Evolutionary conservation across 2,113 vertebrate species (phyloP), one percentile per base, ranked within the genome.

Genomic region (Propithecus coquereli): DNA sequence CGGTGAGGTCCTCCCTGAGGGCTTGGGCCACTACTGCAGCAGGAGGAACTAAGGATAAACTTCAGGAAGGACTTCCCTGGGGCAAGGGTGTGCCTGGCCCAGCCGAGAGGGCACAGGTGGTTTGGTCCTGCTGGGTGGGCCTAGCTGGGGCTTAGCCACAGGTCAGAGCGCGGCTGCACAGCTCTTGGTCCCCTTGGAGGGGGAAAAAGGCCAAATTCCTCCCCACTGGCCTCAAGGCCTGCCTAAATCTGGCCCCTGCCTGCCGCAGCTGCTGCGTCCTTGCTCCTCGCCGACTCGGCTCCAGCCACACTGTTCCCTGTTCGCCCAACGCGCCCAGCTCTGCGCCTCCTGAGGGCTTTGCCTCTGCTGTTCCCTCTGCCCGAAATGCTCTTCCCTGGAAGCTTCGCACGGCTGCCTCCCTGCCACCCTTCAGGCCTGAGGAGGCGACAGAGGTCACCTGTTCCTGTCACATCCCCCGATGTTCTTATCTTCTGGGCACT

Each of bases 61-160:
- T 43, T 61, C 32, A 65, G 83, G 68, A 74, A 95, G 37, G 54
- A 63, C 91, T 93, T 90, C 65, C 30, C 71, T 13, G 3, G 77
- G 71, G 20, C 37, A 47, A 34, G 27, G 76, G 22, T 63, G 18
- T 17, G 43, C 57, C 37, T 71, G 45, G 70, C 57, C 37, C 52
- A 63, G 84, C 40, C n/a, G 11, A 84, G 71, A 95, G 32, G 43
- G 30, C 17, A 0, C 0, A 37, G 47, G 40, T 50, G 57, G 50
- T 82, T 59, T 87, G 12, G 6, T 81, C 40, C 73, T 59, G 57
- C 32, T 37, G 8, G 63, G 1, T 4, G 22, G 71, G 65, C 76
- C 77, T 84, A 65, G 45, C 73, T 71, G 5, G 84, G n/a, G 65
- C 50, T 70, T 34, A 8, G 27, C 63, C 68, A 13, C 17, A 22